These are phyloP conservation scores for Drosophila sturtevanti DNA, from an alignment of 1,140 invertebrate genomes.

Conservation along the genomic window DNA sequence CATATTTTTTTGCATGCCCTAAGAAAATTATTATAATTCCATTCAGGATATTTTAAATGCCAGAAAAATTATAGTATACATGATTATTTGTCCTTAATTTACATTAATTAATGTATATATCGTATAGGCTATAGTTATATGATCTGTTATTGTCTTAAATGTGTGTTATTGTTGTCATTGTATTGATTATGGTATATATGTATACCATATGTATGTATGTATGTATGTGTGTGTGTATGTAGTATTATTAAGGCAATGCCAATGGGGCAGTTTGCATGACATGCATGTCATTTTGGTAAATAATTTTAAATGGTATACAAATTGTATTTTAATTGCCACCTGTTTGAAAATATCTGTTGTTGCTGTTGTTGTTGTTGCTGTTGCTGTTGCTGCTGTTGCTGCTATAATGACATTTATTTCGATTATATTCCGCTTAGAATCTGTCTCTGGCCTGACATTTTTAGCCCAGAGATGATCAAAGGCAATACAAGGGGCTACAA, in stretches of 20 bases:
- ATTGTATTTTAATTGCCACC: conserved; percentile 77
- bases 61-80: no score
- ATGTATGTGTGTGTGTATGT: conserved; percentile 17
- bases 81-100: no score
- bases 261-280: conserved; percentile 56
- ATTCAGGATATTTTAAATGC: no score
- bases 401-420: conserved; percentile 72
- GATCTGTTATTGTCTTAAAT: no score
- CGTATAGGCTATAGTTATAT: no score
- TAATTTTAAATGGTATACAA: conserved; percentile 73
- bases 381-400: conserved; percentile 18
- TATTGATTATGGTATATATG: conserved; percentile 8
- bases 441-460: conserved; percentile 29
- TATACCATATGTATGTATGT: no score
- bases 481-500: conserved; percentile 32
- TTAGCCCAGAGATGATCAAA: conserved; percentile 45
- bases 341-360: conserved; percentile 23
- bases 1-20: no score
- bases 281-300: conserved; percentile 68
- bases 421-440: conserved; percentile 54
- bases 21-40: no score
- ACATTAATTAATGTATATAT: no score
- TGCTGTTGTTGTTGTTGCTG: conserved; percentile 19
- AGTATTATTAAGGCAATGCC: conserved; percentile 15
- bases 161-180: conserved; percentile 27